Evolutionary conservation across 2,797 vertebrate genomes (phyloP).

Genomic region (Gymnoscopelus braueri): DNA sequence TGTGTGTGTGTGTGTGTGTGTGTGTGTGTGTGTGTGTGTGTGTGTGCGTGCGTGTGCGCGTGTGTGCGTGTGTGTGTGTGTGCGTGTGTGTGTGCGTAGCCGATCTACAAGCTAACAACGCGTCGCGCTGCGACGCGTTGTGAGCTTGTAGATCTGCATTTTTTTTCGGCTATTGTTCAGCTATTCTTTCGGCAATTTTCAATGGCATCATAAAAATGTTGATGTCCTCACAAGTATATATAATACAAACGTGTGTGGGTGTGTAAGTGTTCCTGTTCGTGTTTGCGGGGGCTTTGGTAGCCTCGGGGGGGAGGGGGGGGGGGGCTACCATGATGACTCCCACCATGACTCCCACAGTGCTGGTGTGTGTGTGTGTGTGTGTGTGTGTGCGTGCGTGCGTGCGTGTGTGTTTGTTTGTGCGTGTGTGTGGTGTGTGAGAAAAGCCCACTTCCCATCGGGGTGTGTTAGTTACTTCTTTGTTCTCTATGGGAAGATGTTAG

Average conservation of each 20-base stretch:
- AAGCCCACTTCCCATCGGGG: neutral
- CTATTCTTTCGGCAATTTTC: too few relatives aligned
- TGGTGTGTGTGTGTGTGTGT: constrained; percentile 19
- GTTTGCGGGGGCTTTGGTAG: too few relatives aligned
- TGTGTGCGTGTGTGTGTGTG: neutral
- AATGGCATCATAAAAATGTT: too few relatives aligned
- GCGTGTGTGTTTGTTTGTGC: neutral
- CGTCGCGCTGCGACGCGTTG: too few relatives aligned
- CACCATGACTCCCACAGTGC: neutral
- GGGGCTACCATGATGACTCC: too few relatives aligned
- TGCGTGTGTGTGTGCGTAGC: neutral
- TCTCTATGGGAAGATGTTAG: neutral
- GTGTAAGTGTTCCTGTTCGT: too few relatives aligned
- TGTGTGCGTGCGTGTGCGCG: neutral
- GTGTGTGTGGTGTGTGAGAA: constrained; percentile 7
- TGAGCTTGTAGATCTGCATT: too few relatives aligned
- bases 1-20: constrained; percentile 3
- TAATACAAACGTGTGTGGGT: too few relatives aligned
- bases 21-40: neutral
- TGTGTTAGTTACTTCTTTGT: neutral
- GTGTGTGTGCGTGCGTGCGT: constrained; percentile 1
- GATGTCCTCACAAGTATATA: too few relatives aligned
- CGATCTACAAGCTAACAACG: too few relatives aligned
- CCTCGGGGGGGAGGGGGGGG: too few relatives aligned
- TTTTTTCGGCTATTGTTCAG: too few relatives aligned